Evolutionary conservation across 1,140 invertebrate species (phyloP).

Genomic region (Drosophila mauritiana): DNA sequence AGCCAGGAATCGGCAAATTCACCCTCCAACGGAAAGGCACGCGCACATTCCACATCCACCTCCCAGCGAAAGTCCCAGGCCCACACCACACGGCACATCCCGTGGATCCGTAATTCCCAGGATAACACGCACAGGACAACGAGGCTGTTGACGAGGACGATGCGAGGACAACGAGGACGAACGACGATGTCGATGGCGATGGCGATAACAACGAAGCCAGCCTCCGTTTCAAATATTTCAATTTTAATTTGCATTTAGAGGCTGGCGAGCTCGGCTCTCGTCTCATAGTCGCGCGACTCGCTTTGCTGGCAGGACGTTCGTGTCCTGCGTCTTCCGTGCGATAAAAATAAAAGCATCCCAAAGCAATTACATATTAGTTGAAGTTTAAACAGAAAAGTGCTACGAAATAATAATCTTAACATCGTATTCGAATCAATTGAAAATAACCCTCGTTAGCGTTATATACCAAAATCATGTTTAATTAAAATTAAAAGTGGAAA

Average conservation of each 20-base stretch:
- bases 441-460: neutral
- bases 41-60: slow-evolving; percentile 42
- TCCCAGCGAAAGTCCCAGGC: neutral
- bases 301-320: slow-evolving; percentile 69
- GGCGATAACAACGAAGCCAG: slow-evolving; percentile 52
- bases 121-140: slow-evolving; percentile 52
- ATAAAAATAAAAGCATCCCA: neutral
- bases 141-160: slow-evolving; percentile 36
- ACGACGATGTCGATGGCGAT: slow-evolving; percentile 34
- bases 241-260: slow-evolving; percentile 82
- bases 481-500: neutral
- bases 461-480: neutral
- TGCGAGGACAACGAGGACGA: slow-evolving; percentile 43
- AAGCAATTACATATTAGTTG: neutral
- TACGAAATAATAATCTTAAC: neutral
- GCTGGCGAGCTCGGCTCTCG: slow-evolving; percentile 59
- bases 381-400: slow-evolving; percentile 5
- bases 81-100: neutral
- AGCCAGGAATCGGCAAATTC: slow-evolving; percentile 40
- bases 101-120: slow-evolving; percentile 40
- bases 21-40: slow-evolving; percentile 50
- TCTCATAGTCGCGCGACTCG: slow-evolving; percentile 66
- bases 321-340: slow-evolving; percentile 60
- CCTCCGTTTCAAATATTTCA: slow-evolving; percentile 71
- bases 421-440: neutral